Percentiles rank a stretch among this genome's conserved stretches.
Evolutionary conservation across 2,888 invertebrate genomes (phyloP).

Genomic region (Xiphydria camelus): DNA sequence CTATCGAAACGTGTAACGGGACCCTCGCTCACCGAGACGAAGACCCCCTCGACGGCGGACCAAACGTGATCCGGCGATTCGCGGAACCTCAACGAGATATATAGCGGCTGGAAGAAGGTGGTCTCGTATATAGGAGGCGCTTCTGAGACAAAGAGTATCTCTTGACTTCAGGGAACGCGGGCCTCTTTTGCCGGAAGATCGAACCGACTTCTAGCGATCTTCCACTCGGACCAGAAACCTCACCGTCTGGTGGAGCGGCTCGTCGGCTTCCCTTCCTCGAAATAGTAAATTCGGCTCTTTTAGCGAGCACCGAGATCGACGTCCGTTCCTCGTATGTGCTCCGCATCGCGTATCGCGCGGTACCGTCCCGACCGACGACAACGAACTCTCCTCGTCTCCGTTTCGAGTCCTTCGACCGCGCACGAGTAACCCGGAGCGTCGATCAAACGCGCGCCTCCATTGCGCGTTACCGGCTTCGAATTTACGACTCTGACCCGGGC

Average conservation of each 20-base stretch:
- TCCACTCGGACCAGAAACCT: conserved; percentile 3
- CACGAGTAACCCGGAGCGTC: too few species aligned
- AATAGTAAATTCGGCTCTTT: neutral
- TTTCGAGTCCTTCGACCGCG: too few species aligned
- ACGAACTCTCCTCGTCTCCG: too few species aligned
- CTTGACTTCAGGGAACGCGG: conserved; percentile 11
- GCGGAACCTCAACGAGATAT: neutral
- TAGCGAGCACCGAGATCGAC: too few species aligned
- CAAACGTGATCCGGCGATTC: neutral
- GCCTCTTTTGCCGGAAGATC: conserved; percentile 12
- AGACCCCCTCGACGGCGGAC: neutral
- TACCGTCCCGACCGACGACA: too few species aligned
- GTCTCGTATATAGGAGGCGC: conserved; percentile 1
- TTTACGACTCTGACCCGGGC: too few species aligned
- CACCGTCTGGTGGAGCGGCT: neutral
- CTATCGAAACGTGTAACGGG: neutral
- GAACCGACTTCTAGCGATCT: conserved; percentile 9
- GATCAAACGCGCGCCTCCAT: too few species aligned
- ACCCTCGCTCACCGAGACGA: neutral
- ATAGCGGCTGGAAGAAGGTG: neutral
- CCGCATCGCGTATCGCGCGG: too few species aligned
- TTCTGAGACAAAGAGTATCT: conserved; percentile 2
- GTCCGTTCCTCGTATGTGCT: too few species aligned
- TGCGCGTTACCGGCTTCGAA: too few species aligned
- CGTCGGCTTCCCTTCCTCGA: neutral